These are phyloP conservation scores for Oscheius myriophilus DNA, from an alignment of 2,888 invertebrate genomes.

Conservation along the genomic window DNA sequence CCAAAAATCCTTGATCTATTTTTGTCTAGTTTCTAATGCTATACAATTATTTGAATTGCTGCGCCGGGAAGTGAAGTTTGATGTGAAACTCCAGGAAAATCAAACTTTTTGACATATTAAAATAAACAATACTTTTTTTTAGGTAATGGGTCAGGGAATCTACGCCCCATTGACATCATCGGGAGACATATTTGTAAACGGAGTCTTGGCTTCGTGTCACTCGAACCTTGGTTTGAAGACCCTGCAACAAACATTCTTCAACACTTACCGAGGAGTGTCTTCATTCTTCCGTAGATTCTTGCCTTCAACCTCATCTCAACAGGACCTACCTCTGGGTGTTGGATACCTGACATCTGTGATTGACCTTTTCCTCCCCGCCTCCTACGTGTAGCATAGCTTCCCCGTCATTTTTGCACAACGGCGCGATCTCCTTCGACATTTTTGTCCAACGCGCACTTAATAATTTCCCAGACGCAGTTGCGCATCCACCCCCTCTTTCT, in stretches of 20 bases:
- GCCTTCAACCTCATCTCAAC: conserved; percentile 26
- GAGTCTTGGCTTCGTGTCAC: conserved; percentile 66
- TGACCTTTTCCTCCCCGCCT: conserved; percentile 61
- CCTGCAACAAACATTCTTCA: conserved; percentile 69
- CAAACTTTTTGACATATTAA: background rate
- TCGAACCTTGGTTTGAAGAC: conserved; percentile 60
- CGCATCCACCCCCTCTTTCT: no score
- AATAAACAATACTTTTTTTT: background rate
- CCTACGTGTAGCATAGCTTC: conserved; percentile 30
- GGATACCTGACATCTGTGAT: conserved; percentile 59
- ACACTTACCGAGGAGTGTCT: conserved; percentile 42
- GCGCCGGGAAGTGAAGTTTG: background rate
- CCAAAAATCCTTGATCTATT: no score
- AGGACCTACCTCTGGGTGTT: conserved; percentile 63
- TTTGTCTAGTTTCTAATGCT: no score
- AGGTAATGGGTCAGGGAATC: conserved; percentile 56
- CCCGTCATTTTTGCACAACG: background rate
- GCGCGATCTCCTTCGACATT: no score
- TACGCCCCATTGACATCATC: conserved; percentile 65
- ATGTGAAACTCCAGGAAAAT: background rate
- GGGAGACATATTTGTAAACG: conserved; percentile 68
- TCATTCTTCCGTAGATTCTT: conserved; percentile 31
- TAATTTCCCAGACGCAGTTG: no score
- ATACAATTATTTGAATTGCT: background rate
- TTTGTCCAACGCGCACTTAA: no score